Evolutionary conservation across 2,888 invertebrate genomes (phyloP), one percentile per base, ranked within the genome.

Genomic region (Trichopoda pennipes): DNA sequence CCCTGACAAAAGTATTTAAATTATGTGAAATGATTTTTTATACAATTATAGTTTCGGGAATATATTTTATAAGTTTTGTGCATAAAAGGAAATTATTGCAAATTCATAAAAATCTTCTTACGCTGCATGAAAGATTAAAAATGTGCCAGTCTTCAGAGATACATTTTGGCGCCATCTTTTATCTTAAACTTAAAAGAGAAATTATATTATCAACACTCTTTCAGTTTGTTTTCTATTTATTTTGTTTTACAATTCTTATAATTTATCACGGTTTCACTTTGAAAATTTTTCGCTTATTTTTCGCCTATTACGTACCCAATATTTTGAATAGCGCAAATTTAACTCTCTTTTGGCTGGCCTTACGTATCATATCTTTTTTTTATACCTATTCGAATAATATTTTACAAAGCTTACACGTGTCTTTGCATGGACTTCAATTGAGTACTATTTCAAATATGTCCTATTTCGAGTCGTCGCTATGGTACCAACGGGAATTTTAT

Each of bases 321-420:
- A 58, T 84, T 19, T 60, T 86, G 47, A 70, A 84, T 19, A 75
- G 66, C 19, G 19, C 83, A 2, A 84, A 83, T 70, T 75, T 85
- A 70, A 76, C 74, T 4, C 75, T 84, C 8, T 85, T 84, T 77
- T 85, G 84, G 84, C 55, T 85, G 55, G 69, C 76, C 0, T 23
- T 85, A 21, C 84, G 84, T n/a, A 35, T 76, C 12, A 77, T 84
- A 9, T 64, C 72, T 4, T 49, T 78, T 1, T 38, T 66, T 0
- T 75, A 77, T 69, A 44, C 63, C 0, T 79, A 76, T 35, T 28
- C 51, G 2, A 85, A 85, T 73, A 51, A 19, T 0, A 64, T 77
- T 53, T 51, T 84, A 12, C 12, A 63, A 58, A 32, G 21, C 17
- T 47, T 17, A 19, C 42, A 66, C 49, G 35, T 38, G 16, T 14